A percentile compares a stretch with the other conserved stretches of the same genome.
These are phyloP conservation scores for Pituophis catenifer DNA, from an alignment of 2,113 vertebrate species.

Conservation along the genomic window DNA sequence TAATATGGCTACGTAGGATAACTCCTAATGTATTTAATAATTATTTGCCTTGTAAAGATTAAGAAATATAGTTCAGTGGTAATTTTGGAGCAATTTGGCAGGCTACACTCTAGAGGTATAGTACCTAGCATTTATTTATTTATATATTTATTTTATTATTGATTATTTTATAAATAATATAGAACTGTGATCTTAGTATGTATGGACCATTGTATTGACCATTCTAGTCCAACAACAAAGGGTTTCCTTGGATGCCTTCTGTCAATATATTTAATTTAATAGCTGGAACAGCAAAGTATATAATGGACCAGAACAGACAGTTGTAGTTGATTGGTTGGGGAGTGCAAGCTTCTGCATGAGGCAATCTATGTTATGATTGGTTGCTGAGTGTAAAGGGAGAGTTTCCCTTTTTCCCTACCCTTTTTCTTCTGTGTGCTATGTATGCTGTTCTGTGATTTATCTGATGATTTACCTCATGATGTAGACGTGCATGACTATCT, in stretches of 20 bases:
- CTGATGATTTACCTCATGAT: no score
- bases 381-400: no score
- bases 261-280: background rate
- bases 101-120: background rate
- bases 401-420: no score
- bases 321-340: no score
- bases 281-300: background rate
- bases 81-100: background rate
- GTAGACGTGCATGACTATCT: no score
- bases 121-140: background rate
- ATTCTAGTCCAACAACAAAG: background rate
- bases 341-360: no score
- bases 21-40: background rate
- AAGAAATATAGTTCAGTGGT: background rate
- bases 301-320: no score
- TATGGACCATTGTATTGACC: background rate
- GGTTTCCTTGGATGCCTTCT: background rate
- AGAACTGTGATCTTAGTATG: background rate
- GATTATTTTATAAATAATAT: background rate
- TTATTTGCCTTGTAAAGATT: background rate
- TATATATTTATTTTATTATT: background rate
- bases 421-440: no score
- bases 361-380: no score
- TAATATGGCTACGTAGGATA: background rate
- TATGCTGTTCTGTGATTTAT: no score